A percentile compares a stretch with the other conserved stretches of the same genome.
Conservation (phyloP, 2,888 invertebrate species). For the Andrena praecox region DNA sequence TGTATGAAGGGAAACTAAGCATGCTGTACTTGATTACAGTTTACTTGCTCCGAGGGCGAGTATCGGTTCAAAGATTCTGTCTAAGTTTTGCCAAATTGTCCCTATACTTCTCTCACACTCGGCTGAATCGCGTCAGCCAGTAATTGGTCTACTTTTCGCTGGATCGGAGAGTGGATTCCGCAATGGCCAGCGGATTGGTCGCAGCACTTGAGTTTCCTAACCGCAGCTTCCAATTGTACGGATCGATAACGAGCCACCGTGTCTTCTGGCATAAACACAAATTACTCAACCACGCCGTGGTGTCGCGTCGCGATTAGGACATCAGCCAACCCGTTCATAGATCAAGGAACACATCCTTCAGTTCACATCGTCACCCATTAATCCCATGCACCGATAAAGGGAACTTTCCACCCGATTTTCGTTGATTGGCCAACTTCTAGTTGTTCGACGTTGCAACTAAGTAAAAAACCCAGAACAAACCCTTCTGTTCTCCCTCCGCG, state of each 20-base stretch:
- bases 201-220: constrained; percentile 31
- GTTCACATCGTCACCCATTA: not conserved
- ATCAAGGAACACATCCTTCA: not conserved
- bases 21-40: not conserved
- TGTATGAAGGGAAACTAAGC: not conserved
- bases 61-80: not conserved
- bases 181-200: constrained; percentile 47
- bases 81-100: not conserved
- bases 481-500: not conserved
- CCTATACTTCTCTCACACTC: constrained; percentile 26
- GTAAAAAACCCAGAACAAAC: constrained; percentile 9
- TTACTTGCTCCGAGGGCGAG: not conserved
- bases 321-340: not conserved
- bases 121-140: constrained; percentile 49
- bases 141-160: constrained; percentile 57
- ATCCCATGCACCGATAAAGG: too few relatives aligned
- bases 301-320: not conserved
- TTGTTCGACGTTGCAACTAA: not conserved
- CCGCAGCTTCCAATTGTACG: constrained; percentile 58
- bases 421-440: not conserved
- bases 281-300: constrained; percentile 53
- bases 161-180: constrained; percentile 32
- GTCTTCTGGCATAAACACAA: constrained; percentile 50
- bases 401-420: not conserved
- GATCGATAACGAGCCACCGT: constrained; percentile 41